Conservation (phyloP, 2,888 invertebrate species). For the Camptogramma bilineatum region DNA sequence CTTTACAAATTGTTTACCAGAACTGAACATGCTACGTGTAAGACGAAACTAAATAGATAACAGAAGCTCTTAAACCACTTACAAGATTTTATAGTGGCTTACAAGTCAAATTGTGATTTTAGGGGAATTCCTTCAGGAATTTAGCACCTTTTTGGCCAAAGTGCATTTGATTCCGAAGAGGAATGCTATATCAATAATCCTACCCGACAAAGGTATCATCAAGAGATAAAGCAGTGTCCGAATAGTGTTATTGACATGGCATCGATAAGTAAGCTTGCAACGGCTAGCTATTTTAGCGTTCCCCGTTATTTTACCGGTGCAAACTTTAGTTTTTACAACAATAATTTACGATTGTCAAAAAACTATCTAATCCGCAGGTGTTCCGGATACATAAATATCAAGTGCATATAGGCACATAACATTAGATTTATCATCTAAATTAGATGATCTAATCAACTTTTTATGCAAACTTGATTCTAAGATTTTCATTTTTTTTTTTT, state of each 20-base stretch:
- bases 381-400: slow-evolving; percentile 62
- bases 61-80: slow-evolving; percentile 68
- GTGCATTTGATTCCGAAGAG: slow-evolving; percentile 5
- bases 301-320: slow-evolving; percentile 58
- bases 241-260: slow-evolving; percentile 52
- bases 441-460: slow-evolving; percentile 71
- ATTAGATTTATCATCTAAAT: slow-evolving; percentile 71
- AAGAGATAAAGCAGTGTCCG: slow-evolving; percentile 28
- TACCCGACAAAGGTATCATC: slow-evolving; percentile 22
- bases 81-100: slow-evolving; percentile 59
- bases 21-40: slow-evolving; percentile 54
- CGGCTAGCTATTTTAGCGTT: slow-evolving; percentile 48
- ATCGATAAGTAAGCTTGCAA: slow-evolving; percentile 55
- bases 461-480: slow-evolving; percentile 76
- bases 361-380: slow-evolving; percentile 63
- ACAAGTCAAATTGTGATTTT: slow-evolving; percentile 56
- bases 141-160: slow-evolving; percentile 6
- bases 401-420: slow-evolving; percentile 81
- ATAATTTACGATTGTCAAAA: slow-evolving; percentile 54
- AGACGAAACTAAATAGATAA: slow-evolving; percentile 61
- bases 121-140: slow-evolving; percentile 49
- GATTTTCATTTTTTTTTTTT: slow-evolving; percentile 72
- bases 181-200: slow-evolving; percentile 48
- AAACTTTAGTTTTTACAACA: slow-evolving; percentile 60
- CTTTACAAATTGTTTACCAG: slow-evolving; percentile 53